These are phyloP conservation scores for Aricia artaxerxes DNA, from an alignment of 2,888 invertebrate species.

Conservation along the genomic window DNA sequence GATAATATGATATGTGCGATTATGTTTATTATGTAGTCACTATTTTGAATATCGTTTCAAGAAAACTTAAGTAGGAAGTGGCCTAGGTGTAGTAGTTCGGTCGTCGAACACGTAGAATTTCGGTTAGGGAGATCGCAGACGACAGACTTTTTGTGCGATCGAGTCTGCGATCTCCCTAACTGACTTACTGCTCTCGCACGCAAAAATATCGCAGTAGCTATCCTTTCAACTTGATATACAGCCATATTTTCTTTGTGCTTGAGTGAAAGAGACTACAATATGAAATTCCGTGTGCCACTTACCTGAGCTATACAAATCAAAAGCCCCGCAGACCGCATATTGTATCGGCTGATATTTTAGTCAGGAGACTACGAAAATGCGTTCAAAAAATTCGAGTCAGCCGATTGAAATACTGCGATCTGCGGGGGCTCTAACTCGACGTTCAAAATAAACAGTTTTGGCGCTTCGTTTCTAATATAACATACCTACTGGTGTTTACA, in stretches of 20 bases:
- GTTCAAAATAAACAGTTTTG: slow-evolving; percentile 17
- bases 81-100: background rate
- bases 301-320: too few relatives aligned
- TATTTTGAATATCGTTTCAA: too few relatives aligned
- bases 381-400: background rate
- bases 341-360: too few relatives aligned
- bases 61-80: background rate
- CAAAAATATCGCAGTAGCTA: too few relatives aligned
- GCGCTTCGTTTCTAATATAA: slow-evolving; percentile 2
- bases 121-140: too few relatives aligned
- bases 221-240: too few relatives aligned
- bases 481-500: slow-evolving; percentile 18
- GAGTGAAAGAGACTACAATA: too few relatives aligned
- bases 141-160: too few relatives aligned
- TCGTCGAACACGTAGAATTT: background rate
- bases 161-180: background rate
- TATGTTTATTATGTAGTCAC: background rate
- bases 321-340: too few relatives aligned
- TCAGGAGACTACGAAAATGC: too few relatives aligned
- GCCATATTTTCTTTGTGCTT: too few relatives aligned
- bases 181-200: background rate
- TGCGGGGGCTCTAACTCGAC: background rate
- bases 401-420: background rate
- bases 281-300: too few relatives aligned
- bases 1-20: background rate